A percentile compares a stretch with the other conserved stretches of the same genome.
These are phyloP conservation scores for Luidia sarsii DNA, from an alignment of 53 echinoderm and acorn worm species.

Conservation along the genomic window DNA sequence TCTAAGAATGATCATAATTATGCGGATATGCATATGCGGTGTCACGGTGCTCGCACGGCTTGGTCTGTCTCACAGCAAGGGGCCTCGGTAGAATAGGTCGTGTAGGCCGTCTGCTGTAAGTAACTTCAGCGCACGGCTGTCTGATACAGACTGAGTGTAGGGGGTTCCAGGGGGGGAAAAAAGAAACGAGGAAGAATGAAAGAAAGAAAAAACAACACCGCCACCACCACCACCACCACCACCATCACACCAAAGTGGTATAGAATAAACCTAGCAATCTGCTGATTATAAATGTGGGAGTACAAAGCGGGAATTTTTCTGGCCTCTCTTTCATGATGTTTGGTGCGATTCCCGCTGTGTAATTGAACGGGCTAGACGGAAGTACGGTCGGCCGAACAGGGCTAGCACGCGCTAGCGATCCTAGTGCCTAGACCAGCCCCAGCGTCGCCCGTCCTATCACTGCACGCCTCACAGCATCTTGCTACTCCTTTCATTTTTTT, in stretches of 20 bases:
- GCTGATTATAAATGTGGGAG: slow-evolving; percentile 48
- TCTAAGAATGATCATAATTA: no score
- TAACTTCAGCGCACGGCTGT: no score
- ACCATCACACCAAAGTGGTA: no score
- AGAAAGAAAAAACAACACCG: background rate
- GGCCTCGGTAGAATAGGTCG: slow-evolving; percentile 31
- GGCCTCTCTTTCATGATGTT: slow-evolving; percentile 25
- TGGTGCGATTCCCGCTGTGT: slow-evolving; percentile 51
- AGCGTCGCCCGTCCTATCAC: slow-evolving; percentile 50
- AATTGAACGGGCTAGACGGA: slow-evolving; percentile 47
- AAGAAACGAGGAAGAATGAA: slow-evolving; percentile 23
- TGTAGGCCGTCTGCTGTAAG: no score
- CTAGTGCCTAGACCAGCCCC: slow-evolving; percentile 41
- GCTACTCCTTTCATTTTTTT: slow-evolving; percentile 22
- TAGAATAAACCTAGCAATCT: slow-evolving; percentile 31
- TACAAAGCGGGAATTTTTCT: slow-evolving; percentile 24
- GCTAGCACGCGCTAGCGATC: slow-evolving; percentile 41
- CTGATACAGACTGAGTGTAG: no score
- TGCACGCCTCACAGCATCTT: slow-evolving; percentile 54
- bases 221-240: no score
- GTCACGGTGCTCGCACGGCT: slow-evolving; percentile 35
- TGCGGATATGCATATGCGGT: slow-evolving; percentile 20
- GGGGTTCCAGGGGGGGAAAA: no score
- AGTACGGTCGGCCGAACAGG: slow-evolving; percentile 49
- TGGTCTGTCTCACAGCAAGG: slow-evolving; percentile 37